Percentiles rank a stretch among this genome's conserved stretches.
These are phyloP conservation scores for Drosophila equinoxialis DNA, from an alignment of 1,140 invertebrate species.

Conservation along the genomic window DNA sequence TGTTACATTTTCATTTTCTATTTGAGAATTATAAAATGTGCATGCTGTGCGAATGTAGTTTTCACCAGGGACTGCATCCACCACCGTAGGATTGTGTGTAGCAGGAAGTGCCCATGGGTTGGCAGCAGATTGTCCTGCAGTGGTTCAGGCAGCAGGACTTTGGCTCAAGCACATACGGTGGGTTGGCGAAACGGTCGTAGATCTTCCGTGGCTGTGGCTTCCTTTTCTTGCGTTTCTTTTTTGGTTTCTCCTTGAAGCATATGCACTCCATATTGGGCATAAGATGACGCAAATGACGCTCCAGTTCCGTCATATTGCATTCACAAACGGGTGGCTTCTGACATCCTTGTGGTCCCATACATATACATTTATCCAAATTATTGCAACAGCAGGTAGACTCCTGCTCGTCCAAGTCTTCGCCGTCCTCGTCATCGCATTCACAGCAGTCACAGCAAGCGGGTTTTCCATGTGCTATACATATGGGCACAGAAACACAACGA, in stretches of 20 bases:
- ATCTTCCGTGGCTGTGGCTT: background rate
- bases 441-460: conserved; percentile 4
- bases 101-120: conserved; percentile 10
- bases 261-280: conserved; percentile 42
- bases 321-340: background rate
- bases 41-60: background rate
- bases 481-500: conserved; percentile 23
- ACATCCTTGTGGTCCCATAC: background rate
- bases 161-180: conserved; percentile 49
- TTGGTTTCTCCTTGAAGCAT: conserved; percentile 17
- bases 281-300: conserved; percentile 25
- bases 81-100: conserved; percentile 17
- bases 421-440: background rate
- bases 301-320: conserved; percentile 33
- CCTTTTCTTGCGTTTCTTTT: conserved; percentile 26
- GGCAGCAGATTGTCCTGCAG: conserved; percentile 4
- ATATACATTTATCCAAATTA: conserved; percentile 15
- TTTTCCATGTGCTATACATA: conserved; percentile 18
- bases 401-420: background rate
- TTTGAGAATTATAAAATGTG: conserved; percentile 3
- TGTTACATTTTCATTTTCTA: background rate
- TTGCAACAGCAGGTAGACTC: conserved; percentile 12
- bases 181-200: conserved; percentile 47
- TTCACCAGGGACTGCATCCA: background rate
- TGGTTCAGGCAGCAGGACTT: conserved; percentile 7